phyloP scores from a whole-genome alignment of 2,888 invertebrate species.

The Sminthurides aquaticus region DNA sequence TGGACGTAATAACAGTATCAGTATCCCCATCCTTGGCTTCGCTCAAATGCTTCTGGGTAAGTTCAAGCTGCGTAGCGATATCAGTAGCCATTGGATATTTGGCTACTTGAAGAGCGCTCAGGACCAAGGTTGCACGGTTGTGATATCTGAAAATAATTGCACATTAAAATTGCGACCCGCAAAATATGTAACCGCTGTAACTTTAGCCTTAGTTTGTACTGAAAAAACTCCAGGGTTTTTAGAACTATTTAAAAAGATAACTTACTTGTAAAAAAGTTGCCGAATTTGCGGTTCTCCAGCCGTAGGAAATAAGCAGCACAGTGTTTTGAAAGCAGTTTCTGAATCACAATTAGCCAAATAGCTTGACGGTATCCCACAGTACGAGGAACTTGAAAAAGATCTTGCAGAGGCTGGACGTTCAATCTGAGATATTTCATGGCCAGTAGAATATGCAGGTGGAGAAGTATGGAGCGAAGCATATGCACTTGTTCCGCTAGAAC shows the following conservation, averaged over 20 bases:
- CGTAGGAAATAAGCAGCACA: constrained; percentile 71
- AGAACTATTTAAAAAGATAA: too few species aligned
- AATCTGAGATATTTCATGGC: constrained; percentile 18
- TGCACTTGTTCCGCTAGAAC: constrained; percentile 15
- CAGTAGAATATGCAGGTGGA: constrained; percentile 21
- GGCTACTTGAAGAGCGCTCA: constrained; percentile 86
- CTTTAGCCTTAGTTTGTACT: too few species aligned
- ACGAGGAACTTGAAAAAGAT: constrained; percentile 37
- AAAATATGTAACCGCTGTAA: not conserved
- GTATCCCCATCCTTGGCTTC: constrained; percentile 36
- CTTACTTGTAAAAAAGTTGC: constrained; percentile 80
- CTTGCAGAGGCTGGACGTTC: constrained; percentile 38
- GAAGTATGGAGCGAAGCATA: not conserved
- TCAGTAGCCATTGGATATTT: constrained; percentile 76
- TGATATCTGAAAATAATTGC: constrained; percentile 61
- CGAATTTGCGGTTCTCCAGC: constrained; percentile 82
- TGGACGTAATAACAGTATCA: constrained; percentile 37
- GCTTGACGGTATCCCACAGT: constrained; percentile 37
- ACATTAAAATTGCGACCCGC: not conserved
- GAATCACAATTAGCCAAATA: constrained; percentile 41
- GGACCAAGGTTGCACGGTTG: constrained; percentile 83
- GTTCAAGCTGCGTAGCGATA: constrained; percentile 35
- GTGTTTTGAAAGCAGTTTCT: constrained; percentile 41
- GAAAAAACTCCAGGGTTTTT: too few species aligned
- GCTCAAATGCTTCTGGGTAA: constrained; percentile 24